These are phyloP conservation scores for Zhengitettix transpicula DNA, from an alignment of 2,888 invertebrate genomes.

Conservation along the genomic window DNA sequence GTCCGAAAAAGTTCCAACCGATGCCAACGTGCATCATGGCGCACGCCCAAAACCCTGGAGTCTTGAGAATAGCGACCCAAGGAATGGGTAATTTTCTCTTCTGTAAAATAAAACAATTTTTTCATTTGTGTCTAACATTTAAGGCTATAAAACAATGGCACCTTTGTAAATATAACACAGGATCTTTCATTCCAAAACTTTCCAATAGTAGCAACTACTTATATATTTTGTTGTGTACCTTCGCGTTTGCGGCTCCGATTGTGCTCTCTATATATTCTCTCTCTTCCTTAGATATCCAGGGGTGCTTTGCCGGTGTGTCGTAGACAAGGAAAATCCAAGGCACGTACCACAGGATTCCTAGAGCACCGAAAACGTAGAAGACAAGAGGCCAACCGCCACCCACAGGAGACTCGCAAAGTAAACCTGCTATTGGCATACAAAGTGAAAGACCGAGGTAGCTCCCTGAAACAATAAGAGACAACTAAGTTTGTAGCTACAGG, in stretches of 20 bases:
- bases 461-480: slow-evolving; percentile 31
- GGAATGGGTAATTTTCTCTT: background rate
- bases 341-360: slow-evolving; percentile 67
- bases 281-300: slow-evolving; percentile 56
- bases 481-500: no score
- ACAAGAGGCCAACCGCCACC: slow-evolving; percentile 75
- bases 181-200: no score
- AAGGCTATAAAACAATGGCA: no score
- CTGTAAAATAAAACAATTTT: no score
- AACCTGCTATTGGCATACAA: slow-evolving; percentile 67
- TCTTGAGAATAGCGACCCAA: slow-evolving; percentile 1
- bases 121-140: no score
- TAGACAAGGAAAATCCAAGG: slow-evolving; percentile 61
- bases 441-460: slow-evolving; percentile 81
- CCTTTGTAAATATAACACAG: no score
- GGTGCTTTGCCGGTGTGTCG: slow-evolving; percentile 56
- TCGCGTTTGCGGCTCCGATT: background rate
- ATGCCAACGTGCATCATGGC: slow-evolving; percentile 6
- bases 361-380: slow-evolving; percentile 67
- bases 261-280: slow-evolving; percentile 32
- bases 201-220: no score
- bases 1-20: slow-evolving; percentile 7
- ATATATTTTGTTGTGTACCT: background rate
- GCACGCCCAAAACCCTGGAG: slow-evolving; percentile 7
- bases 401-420: slow-evolving; percentile 58